phyloP scores from a whole-genome alignment of 2,888 invertebrate genomes.

The Agapetus fuscipes region DNA sequence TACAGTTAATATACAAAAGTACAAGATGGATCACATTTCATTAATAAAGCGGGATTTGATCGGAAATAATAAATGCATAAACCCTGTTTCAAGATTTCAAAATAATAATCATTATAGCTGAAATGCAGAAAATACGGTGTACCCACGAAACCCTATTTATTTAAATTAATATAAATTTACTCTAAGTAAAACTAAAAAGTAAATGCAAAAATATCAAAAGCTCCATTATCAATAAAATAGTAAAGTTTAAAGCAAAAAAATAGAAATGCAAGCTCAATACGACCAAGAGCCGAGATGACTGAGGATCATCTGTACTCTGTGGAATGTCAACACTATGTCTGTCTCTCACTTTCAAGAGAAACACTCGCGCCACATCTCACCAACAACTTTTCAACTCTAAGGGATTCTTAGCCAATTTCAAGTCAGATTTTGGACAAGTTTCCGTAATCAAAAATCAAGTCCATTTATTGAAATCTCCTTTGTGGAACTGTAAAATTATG shows the following conservation, averaged over 20 bases:
- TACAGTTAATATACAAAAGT: slow-evolving; percentile 9
- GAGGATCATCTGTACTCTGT: neutral
- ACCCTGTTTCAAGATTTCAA: slow-evolving; percentile 14
- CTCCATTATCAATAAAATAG: slow-evolving; percentile 12
- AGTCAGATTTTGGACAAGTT: no score
- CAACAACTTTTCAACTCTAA: no score
- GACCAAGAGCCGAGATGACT: no score
- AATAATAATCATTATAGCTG: slow-evolving; percentile 6
- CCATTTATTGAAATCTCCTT: no score
- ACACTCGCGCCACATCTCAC: no score
- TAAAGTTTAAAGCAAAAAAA: slow-evolving; percentile 22
- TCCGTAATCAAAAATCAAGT: no score
- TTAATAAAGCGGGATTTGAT: slow-evolving; percentile 9
- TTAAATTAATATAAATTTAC: slow-evolving; percentile 8
- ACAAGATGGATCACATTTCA: slow-evolving; percentile 14
- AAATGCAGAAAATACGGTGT: slow-evolving; percentile 5
- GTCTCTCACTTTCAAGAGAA: no score
- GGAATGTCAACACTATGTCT: no score
- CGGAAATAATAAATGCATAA: slow-evolving; percentile 13
- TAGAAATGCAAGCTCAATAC: slow-evolving; percentile 11
- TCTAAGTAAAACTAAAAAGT: slow-evolving; percentile 8
- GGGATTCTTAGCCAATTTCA: no score
- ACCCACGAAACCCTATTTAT: slow-evolving; percentile 9
- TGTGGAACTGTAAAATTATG: no score
- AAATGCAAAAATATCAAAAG: slow-evolving; percentile 32